Conservation (phyloP, 2,113 vertebrate species). For the Glaucidium brasilianum region DNA sequence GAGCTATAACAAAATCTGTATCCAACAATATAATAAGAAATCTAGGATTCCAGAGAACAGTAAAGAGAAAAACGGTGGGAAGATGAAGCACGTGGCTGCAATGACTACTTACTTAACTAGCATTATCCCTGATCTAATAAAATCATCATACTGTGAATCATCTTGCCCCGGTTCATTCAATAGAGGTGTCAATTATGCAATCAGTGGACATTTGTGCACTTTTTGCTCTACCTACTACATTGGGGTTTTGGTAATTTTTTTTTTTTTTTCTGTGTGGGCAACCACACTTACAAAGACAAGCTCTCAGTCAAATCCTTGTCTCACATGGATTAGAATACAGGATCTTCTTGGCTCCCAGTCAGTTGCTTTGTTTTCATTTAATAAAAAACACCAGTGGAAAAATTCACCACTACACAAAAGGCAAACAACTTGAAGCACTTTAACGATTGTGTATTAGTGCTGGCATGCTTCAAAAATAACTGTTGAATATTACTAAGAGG, state of each 20-base stretch:
- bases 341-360: conserved; percentile 17
- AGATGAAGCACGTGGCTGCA: neutral
- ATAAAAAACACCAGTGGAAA: conserved; percentile 56
- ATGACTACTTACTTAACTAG: neutral
- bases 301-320: neutral
- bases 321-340: neutral
- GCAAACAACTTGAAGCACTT: conserved; percentile 58
- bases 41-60: neutral
- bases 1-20: neutral
- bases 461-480: conserved; percentile 59
- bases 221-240: neutral
- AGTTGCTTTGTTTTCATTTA: conserved; percentile 43
- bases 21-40: neutral
- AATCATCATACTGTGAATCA: neutral
- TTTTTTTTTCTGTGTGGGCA: neutral
- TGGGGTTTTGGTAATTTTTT: neutral
- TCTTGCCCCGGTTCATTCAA: neutral
- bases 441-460: neutral
- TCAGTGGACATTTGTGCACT: neutral
- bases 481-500: conserved; percentile 26
- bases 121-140: neutral
- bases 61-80: neutral
- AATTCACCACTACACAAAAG: conserved; percentile 36
- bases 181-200: neutral
- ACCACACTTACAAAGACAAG: neutral